Conservation (phyloP, 1,140 invertebrate species). For the Protaetia brevitarsis region DNA sequence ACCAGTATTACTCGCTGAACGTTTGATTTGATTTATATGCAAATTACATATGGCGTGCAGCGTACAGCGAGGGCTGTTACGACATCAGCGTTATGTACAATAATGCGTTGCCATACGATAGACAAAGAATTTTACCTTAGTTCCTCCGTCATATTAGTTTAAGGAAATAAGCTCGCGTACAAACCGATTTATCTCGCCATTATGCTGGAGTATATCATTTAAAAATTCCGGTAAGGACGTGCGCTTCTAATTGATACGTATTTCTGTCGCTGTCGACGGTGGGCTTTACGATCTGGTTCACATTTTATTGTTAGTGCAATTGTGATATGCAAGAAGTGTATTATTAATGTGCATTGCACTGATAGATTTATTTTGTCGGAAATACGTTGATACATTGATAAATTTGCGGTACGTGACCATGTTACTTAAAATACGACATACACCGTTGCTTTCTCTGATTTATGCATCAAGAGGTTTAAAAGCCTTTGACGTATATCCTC, state of each 20-base stretch:
- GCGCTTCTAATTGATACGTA: neutral
- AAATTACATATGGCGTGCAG: neutral
- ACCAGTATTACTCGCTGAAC: neutral
- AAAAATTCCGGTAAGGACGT: neutral
- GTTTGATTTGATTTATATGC: constrained; percentile 8
- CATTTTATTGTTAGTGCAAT: neutral
- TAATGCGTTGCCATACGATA: neutral
- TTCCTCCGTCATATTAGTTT: constrained; percentile 5
- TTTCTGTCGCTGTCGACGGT: neutral
- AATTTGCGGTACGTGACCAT: neutral
- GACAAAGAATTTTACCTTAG: neutral
- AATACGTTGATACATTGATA: neutral
- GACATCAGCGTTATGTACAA: neutral
- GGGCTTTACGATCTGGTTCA: neutral
- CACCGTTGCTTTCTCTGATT: neutral
- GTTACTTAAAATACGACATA: neutral
- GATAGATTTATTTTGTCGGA: constrained; percentile 8
- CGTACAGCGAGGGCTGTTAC: neutral
- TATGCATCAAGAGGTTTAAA: neutral
- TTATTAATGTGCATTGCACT: neutral
- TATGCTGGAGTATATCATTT: neutral
- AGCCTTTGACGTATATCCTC: no score
- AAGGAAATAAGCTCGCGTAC: neutral
- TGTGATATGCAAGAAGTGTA: neutral
- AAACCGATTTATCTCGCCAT: neutral